Conservation (phyloP, 2,113 vertebrate genomes). For the Rhea pennata region DNA sequence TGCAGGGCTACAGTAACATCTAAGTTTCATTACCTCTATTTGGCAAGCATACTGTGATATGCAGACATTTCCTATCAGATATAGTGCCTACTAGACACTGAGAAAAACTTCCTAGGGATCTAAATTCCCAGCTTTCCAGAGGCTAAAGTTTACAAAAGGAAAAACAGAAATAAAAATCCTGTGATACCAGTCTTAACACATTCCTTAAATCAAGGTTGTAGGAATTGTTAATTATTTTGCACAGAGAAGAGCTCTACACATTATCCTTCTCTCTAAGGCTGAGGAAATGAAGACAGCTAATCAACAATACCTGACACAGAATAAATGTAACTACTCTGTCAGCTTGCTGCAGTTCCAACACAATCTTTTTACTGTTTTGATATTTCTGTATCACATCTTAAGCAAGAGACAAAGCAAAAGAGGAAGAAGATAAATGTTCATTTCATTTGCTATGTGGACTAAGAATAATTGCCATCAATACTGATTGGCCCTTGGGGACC, state of each 20-base stretch:
- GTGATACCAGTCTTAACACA: neutral
- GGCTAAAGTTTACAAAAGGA: neutral
- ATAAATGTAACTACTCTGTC: neutral
- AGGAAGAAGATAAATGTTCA: neutral
- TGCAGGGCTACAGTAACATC: neutral
- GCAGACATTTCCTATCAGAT: neutral
- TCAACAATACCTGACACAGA: neutral
- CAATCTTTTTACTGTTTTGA: neutral
- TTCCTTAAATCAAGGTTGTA: neutral
- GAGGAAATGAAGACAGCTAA: neutral
- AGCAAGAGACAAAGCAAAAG: neutral
- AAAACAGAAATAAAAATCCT: neutral
- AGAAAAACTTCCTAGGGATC: neutral
- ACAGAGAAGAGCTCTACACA: neutral
- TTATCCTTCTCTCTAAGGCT: neutral
- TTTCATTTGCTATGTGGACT: constrained; percentile 33
- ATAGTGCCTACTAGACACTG: neutral
- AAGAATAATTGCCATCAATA: constrained; percentile 72
- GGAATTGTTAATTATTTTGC: neutral
- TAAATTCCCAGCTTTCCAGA: neutral
- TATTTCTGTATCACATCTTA: neutral
- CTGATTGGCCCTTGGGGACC: constrained; percentile 74
- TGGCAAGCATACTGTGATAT: neutral
- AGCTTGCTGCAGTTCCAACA: neutral
- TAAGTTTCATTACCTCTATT: neutral